Evolutionary conservation across 2,113 vertebrate species (phyloP).

Genomic region (Dromaius novaehollandiae): DNA sequence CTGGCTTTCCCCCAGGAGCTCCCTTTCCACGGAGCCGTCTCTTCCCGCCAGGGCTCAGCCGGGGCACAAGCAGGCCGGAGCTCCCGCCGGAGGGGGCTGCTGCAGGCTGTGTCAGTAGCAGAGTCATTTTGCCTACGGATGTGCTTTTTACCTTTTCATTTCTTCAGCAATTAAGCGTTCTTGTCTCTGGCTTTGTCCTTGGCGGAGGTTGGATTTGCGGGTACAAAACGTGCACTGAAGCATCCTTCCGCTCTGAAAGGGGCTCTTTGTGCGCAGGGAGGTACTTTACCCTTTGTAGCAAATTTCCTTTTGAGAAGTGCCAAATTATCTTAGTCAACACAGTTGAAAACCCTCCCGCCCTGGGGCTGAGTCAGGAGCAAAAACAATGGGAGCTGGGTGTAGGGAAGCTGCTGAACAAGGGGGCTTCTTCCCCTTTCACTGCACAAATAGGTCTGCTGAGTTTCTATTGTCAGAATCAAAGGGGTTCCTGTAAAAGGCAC

Average conservation of each 20-base stretch:
- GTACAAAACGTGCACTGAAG: conserved; percentile 66
- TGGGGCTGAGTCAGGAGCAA: conserved; percentile 37
- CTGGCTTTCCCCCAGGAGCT: background rate
- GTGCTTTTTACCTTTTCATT: conserved; percentile 74
- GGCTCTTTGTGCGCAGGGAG: conserved; percentile 56
- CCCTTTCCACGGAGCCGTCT: background rate
- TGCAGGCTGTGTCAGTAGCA: conserved; percentile 59
- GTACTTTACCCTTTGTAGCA: conserved; percentile 62
- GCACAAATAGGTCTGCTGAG: conserved; percentile 39
- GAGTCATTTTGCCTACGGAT: conserved; percentile 68
- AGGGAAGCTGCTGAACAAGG: conserved; percentile 44
- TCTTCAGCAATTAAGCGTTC: conserved; percentile 72
- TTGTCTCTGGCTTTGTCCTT: conserved; percentile 71
- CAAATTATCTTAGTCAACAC: conserved; percentile 72
- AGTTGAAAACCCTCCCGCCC: conserved; percentile 50
- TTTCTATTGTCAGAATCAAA: conserved; percentile 42
- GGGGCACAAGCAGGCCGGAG: background rate
- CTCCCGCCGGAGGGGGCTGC: background rate
- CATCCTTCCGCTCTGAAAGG: conserved; percentile 67
- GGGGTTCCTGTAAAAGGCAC: conserved; percentile 55
- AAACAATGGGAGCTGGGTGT: conserved; percentile 47
- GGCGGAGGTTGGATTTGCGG: conserved; percentile 55
- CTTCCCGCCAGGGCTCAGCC: background rate
- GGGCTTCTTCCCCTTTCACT: conserved; percentile 48
- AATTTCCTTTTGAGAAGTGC: conserved; percentile 66